A percentile compares a stretch with the other conserved stretches of the same genome.
phyloP scores from a whole-genome alignment of 2,888 invertebrate species.

The Cryptophagus acutangulus region DNA sequence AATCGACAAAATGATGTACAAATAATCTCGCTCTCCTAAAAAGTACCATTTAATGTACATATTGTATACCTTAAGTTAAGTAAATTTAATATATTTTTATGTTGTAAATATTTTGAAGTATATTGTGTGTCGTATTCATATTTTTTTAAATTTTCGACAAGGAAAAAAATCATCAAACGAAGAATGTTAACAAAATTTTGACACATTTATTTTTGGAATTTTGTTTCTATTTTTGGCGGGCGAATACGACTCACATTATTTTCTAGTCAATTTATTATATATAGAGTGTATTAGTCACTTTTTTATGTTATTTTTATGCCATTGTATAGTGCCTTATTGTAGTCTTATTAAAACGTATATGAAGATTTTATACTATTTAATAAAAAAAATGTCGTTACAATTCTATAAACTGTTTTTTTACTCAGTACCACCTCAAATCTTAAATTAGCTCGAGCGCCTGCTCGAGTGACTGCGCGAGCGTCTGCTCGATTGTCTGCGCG shows the following conservation, averaged over 20 bases:
- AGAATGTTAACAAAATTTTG: conserved; percentile 7
- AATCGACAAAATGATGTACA: conserved; percentile 31
- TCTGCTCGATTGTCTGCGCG: too few species aligned
- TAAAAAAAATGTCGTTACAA: conserved; percentile 35
- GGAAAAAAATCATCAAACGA: conserved; percentile 1
- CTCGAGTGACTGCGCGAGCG: too few species aligned
- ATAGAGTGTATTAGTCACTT: conserved; percentile 34
- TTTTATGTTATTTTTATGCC: conserved; percentile 43
- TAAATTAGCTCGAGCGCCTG: too few species aligned
- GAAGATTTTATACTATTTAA: conserved; percentile 47
- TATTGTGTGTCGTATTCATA: conserved; percentile 13
- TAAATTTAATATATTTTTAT: conserved; percentile 10
- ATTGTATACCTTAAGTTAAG: background rate
- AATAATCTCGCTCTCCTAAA: conserved; percentile 23
- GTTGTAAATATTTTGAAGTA: conserved; percentile 9
- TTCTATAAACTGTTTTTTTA: conserved; percentile 21
- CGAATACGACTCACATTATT: conserved; percentile 25
- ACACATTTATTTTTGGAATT: conserved; percentile 5
- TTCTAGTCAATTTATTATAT: conserved; percentile 48
- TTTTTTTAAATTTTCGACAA: too few species aligned
- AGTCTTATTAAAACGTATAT: conserved; percentile 40
- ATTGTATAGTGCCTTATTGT: conserved; percentile 49
- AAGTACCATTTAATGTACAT: conserved; percentile 25
- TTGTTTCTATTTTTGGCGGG: too few species aligned
- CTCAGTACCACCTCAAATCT: too few species aligned